These are phyloP conservation scores for Anthopleura xanthogrammica DNA, from an alignment of 92 coral and sea anemone genomes.

Conservation along the genomic window DNA sequence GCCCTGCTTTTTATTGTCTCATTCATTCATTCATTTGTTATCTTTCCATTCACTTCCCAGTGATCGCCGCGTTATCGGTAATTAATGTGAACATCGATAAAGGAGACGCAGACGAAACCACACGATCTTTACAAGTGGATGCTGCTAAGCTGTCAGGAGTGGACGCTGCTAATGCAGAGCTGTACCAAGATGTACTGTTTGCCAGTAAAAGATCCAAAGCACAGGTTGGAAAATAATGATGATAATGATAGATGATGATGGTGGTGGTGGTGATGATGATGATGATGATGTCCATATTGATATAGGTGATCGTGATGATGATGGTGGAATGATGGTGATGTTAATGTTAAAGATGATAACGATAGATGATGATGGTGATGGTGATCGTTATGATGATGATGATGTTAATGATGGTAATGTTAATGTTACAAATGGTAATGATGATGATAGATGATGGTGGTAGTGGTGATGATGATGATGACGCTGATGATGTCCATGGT, in stretches of 20 bases:
- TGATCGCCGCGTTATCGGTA: constrained; percentile 86
- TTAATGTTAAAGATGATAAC: not conserved
- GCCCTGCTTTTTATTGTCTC: too few species aligned
- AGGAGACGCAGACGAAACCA: constrained; percentile 64
- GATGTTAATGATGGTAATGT: not conserved
- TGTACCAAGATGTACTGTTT: constrained; percentile 80
- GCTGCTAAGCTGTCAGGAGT: constrained; percentile 87
- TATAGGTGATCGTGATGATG: too few species aligned
- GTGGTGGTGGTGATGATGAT: not conserved
- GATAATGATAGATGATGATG: not conserved
- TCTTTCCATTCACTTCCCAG: constrained; percentile 26
- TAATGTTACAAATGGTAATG: not conserved
- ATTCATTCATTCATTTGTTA: not conserved
- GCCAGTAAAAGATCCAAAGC: constrained; percentile 81
- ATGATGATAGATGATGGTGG: not conserved
- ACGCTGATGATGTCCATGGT: too few species aligned
- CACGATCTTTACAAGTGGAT: constrained; percentile 68
- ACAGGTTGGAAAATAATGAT: constrained; percentile 47
- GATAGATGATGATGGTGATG: not conserved
- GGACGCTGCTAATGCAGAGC: constrained; percentile 63
- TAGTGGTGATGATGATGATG: too few species aligned
- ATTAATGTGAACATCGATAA: constrained; percentile 88
- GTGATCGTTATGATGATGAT: not conserved
- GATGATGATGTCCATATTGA: not conserved
- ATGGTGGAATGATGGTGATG: not conserved